Conservation (phyloP, 2,113 vertebrate species). For the Empidonax alnorum region DNA sequence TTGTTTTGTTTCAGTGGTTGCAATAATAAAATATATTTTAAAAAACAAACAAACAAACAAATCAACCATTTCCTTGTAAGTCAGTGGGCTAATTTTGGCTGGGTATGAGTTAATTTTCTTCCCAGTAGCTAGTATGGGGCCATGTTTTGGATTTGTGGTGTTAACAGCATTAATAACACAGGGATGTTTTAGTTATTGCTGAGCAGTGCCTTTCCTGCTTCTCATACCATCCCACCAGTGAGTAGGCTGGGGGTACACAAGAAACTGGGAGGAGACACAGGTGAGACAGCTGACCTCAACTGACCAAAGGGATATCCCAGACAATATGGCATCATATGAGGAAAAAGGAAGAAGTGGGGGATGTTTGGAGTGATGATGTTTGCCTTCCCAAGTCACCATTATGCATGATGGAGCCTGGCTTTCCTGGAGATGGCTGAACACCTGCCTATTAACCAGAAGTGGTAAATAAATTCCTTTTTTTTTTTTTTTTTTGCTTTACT, state of each 20-base stretch:
- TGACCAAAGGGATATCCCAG: neutral
- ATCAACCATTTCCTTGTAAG: neutral
- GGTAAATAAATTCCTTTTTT: neutral
- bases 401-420: neutral
- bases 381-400: neutral
- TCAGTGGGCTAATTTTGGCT: neutral
- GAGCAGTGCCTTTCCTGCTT: neutral
- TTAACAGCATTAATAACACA: neutral
- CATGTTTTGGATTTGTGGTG: neutral
- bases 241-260: neutral
- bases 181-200: neutral
- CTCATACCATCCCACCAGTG: fast-evolving
- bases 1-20: neutral
- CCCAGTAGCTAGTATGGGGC: neutral
- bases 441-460: neutral
- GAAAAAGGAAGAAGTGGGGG: neutral
- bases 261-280: neutral
- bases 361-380: fast-evolving
- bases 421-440: neutral
- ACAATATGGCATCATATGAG: neutral
- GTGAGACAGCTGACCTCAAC: neutral
- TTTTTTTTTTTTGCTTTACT: neutral
- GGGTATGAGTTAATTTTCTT: neutral
- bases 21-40: neutral
- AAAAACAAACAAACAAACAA: too few relatives aligned